Conservation (phyloP, 2,797 vertebrate genomes). For the Acropternis orthonyx region DNA sequence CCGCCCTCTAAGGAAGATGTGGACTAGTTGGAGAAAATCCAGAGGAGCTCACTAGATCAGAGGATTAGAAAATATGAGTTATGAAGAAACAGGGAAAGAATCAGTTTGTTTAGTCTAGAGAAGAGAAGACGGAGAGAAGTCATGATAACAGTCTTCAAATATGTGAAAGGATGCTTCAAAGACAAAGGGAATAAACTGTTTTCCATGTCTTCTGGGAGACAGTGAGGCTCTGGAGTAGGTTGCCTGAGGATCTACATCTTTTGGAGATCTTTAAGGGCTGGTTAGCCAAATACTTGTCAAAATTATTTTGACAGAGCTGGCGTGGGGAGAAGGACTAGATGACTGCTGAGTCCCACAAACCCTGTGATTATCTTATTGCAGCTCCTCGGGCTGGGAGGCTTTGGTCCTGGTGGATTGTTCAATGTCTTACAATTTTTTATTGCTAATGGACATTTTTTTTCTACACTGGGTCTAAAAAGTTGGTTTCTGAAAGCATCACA, state of each 20-base stretch:
- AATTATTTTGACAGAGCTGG: background rate
- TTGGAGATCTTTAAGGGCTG: background rate
- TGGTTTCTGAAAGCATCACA: background rate
- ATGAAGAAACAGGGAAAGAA: constrained; percentile 49
- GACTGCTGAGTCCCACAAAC: background rate
- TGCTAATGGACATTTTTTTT: background rate
- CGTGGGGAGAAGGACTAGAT: background rate
- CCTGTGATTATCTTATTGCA: background rate
- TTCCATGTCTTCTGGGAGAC: background rate
- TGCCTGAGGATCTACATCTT: background rate
- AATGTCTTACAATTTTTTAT: background rate
- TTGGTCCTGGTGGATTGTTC: background rate
- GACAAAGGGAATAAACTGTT: constrained; percentile 16
- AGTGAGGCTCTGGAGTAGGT: background rate
- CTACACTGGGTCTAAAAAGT: background rate
- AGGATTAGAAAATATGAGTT: constrained; percentile 62
- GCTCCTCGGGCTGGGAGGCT: background rate
- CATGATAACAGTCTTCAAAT: constrained; percentile 54
- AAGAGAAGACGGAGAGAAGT: constrained; percentile 23
- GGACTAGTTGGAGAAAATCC: constrained; percentile 55
- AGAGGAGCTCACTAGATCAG: constrained; percentile 54
- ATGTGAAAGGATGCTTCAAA: constrained; percentile 46
- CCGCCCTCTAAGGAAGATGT: background rate
- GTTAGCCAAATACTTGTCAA: background rate
- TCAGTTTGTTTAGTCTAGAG: constrained; percentile 65